phyloP scores from a whole-genome alignment of 2,113 vertebrate species.

The Argyrosomus japonicus region DNA sequence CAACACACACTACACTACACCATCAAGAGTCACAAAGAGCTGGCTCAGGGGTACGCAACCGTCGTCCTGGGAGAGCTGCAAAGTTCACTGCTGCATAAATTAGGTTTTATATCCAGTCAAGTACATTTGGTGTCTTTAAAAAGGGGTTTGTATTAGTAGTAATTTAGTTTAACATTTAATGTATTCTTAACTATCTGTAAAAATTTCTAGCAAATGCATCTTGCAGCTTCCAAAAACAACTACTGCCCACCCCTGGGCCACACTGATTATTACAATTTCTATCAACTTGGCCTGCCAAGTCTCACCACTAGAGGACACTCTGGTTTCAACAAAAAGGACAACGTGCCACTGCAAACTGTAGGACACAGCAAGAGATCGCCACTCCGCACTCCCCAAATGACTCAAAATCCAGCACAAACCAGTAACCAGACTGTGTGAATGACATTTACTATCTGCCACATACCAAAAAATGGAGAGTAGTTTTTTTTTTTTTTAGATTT shows the following conservation, averaged over 20 bases:
- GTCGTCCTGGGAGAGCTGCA: constrained; percentile 4
- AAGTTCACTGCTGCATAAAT: constrained; percentile 1
- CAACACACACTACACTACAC: constrained; percentile 72
- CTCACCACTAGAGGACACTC: constrained; percentile 81
- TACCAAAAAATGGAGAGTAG: not conserved
- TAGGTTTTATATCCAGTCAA: not conserved
- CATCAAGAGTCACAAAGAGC: constrained; percentile 70
- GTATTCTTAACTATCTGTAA: not conserved
- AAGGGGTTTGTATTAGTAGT: no score
- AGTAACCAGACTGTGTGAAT: constrained; percentile 16
- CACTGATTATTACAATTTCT: constrained; percentile 62
- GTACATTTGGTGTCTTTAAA: not conserved
- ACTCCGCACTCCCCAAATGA: constrained; percentile 51
- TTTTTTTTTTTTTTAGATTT: constrained; percentile 5
- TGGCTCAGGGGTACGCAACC: constrained; percentile 46
- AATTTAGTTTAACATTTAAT: not conserved
- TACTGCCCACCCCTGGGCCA: constrained; percentile 51
- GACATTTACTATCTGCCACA: constrained; percentile 4
- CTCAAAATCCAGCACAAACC: constrained; percentile 68
- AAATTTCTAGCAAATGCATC: not conserved
- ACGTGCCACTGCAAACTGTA: constrained; percentile 76
- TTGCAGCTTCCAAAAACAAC: constrained; percentile 49
- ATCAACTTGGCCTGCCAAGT: constrained; percentile 92
- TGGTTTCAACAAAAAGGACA: constrained; percentile 71
- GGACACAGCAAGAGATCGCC: constrained; percentile 72